These are phyloP conservation scores for Onychorhynchus coronatus DNA, from an alignment of 2,113 vertebrate genomes.

Conservation along the genomic window DNA sequence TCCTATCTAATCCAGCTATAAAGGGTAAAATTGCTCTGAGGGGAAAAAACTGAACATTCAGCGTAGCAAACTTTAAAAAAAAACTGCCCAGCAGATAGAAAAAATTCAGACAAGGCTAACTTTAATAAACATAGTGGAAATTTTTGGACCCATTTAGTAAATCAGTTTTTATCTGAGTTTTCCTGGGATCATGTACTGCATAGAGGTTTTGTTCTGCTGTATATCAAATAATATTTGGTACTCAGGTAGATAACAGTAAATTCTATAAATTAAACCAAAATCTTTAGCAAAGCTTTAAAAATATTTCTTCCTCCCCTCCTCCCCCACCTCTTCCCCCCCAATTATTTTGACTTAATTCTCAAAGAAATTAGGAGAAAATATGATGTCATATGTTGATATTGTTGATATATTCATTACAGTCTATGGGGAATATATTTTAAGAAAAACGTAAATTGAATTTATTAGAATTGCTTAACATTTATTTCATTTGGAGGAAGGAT, in stretches of 20 bases:
- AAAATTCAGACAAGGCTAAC: neutral
- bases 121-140: neutral
- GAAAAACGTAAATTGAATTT: neutral
- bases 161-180: neutral
- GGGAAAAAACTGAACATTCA: neutral
- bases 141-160: neutral
- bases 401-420: neutral
- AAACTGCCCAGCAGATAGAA: neutral
- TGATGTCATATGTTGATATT: neutral
- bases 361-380: too few species aligned
- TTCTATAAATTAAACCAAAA: neutral
- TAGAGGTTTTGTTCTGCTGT: neutral
- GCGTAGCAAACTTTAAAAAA: neutral
- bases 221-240: neutral
- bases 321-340: too few species aligned
- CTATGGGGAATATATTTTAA: neutral
- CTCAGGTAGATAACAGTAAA: neutral
- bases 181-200: neutral
- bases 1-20: too few species aligned
- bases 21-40: neutral
- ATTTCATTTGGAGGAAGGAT: neutral
- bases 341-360: too few species aligned
- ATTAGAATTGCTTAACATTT: neutral
- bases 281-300: neutral
- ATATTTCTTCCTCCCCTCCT: too few species aligned